Base-by-base conservation (phyloP, 2,113 vertebrate genomes). In the Brachypodius melanocephalos region DNA sequence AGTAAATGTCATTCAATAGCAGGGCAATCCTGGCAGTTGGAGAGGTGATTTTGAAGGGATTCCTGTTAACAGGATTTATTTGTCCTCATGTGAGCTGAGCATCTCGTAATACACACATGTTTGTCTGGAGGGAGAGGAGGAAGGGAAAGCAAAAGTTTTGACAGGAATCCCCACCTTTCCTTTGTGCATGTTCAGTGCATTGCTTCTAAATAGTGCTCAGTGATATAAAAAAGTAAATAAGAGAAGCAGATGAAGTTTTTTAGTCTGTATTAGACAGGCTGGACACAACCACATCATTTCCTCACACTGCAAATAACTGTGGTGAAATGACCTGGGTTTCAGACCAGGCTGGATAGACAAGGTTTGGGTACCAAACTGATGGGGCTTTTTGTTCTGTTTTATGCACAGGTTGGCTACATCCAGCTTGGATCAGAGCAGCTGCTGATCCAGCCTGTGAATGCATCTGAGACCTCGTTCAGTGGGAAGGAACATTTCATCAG, bases 331-430 rank as follows among this genome's bases (percentile, higher is more conserved):
- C 28, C 54, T 85, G 8, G 10, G 10, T 40, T 40, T 75, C 69
- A 51, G 20, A 10, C 16, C 9, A 9, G 22, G 20, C 34, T 62
- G 59, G 24, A 18, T 8, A 59, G 59, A 36, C 57, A 55, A 71
- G 24, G 22, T 67, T 52, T 54, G 45, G 61, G 19, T 19, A n/a
- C 42, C 65, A 80, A 46, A 74, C 55, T 85, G 46, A 97, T 63
- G 9, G 15, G 6, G 4, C 5, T 49, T 55, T 79, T 25, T 4
- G 14, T 75, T 96, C 55, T 94, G 48, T 85, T 96, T 71, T 95
- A 54, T 93, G 82, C 71, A 49, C 97, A 99, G 99, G 98, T 98
- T 71, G 99, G 99, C n/a, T 97, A 99, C 57, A 98, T 99, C 92
- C 98, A 99, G 52, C 96, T 98, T 1, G 98, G 98, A 71, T 97